Conservation (phyloP, 2,888 invertebrate species). For the Caprella mutica region DNA sequence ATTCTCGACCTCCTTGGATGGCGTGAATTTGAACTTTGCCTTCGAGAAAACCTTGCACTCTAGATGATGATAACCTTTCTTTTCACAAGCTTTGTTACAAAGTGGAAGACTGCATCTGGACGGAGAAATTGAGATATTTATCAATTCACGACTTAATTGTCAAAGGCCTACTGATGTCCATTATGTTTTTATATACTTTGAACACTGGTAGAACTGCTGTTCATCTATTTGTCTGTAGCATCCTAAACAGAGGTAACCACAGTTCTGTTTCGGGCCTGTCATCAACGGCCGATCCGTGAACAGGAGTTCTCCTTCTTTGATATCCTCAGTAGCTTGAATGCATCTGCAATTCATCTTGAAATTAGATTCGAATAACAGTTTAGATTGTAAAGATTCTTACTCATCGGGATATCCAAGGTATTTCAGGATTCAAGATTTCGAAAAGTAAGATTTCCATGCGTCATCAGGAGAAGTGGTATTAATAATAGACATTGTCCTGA, state of each 20-base stretch:
- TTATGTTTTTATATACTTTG: no score
- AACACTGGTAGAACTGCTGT: slow-evolving; percentile 17
- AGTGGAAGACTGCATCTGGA: slow-evolving; percentile 26
- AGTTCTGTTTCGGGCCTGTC: slow-evolving; percentile 29
- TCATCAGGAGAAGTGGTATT: no score
- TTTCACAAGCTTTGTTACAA: slow-evolving; percentile 23
- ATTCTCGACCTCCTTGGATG: slow-evolving; percentile 18
- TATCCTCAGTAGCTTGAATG: slow-evolving; percentile 25
- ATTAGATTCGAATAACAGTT: background rate
- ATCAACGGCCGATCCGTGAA: slow-evolving; percentile 25
- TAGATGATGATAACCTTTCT: slow-evolving; percentile 21
- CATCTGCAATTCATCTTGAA: slow-evolving; percentile 11
- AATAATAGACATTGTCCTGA: no score
- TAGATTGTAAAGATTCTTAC: no score
- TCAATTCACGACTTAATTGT: no score
- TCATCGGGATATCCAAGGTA: no score
- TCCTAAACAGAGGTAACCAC: slow-evolving; percentile 22
- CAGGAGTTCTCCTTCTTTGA: slow-evolving; percentile 25
- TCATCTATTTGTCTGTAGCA: slow-evolving; percentile 25
- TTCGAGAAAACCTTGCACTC: slow-evolving; percentile 20
- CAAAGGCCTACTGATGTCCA: no score
- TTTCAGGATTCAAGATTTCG: no score
- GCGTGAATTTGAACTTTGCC: slow-evolving; percentile 13
- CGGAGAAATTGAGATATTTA: no score
- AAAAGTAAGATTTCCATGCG: no score